phyloP scores from a whole-genome alignment of 2,888 invertebrate species.

The Bugula neritina region DNA sequence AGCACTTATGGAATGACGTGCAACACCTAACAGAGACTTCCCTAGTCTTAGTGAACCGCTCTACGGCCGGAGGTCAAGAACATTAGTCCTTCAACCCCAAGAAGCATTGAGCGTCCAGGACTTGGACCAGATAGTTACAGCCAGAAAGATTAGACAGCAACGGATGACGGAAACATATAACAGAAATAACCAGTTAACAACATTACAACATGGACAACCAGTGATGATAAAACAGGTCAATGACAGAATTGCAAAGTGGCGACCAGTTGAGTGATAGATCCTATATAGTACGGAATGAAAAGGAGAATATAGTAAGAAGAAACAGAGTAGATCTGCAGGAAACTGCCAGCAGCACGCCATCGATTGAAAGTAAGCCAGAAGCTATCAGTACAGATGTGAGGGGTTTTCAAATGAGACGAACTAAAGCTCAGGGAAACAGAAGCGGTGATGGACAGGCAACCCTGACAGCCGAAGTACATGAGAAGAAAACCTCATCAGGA shows the following conservation, averaged over 20 bases:
- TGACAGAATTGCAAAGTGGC: neutral
- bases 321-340: conserved; percentile 10
- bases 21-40: conserved; percentile 23
- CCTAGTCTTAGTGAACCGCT: neutral
- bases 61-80: neutral
- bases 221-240: conserved; percentile 10
- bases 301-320: conserved; percentile 3
- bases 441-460: neutral
- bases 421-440: neutral
- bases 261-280: neutral
- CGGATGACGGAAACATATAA: conserved; percentile 1
- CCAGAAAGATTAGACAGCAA: neutral
- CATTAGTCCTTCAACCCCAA: neutral
- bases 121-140: neutral
- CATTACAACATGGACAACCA: conserved; percentile 5
- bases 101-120: neutral
- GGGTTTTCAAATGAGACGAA: neutral
- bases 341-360: neutral
- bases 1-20: conserved; percentile 7
- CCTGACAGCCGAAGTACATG: neutral
- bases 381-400: neutral
- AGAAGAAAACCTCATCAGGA: neutral
- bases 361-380: neutral
- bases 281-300: neutral
- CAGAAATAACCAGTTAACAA: neutral